These are phyloP conservation scores for Turritopsis dohrnii DNA, from an alignment of 30 jellyfish, hydroid and myxozoan genomes.

Conservation along the genomic window DNA sequence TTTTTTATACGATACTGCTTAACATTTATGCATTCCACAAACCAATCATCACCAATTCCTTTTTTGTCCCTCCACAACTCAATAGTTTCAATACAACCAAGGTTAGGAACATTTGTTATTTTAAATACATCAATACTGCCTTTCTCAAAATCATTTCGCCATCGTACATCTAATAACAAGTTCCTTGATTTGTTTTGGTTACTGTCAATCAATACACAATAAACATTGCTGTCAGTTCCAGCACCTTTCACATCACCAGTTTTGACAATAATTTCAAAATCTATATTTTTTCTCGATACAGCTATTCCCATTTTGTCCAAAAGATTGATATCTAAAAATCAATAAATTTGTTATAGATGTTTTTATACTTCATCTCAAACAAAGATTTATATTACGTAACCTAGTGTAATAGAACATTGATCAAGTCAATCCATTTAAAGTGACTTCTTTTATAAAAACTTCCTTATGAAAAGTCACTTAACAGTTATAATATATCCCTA, in stretches of 20 bases:
- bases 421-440: neutral
- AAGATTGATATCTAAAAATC: neutral
- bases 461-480: no score
- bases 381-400: neutral
- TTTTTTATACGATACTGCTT: slow-evolving; percentile 12
- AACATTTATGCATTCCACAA: slow-evolving; percentile 73
- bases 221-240: slow-evolving; percentile 89
- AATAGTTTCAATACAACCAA: slow-evolving; percentile 42
- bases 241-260: slow-evolving; percentile 98
- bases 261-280: slow-evolving; percentile 66
- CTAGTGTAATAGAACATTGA: neutral
- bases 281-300: slow-evolving; percentile 47
- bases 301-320: slow-evolving; percentile 53
- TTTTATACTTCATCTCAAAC: neutral
- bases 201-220: slow-evolving; percentile 55
- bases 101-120: slow-evolving; percentile 49
- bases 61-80: slow-evolving; percentile 76
- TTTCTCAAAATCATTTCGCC: slow-evolving; percentile 92
- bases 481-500: neutral
- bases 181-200: slow-evolving; percentile 66
- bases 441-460: neutral
- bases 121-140: slow-evolving; percentile 74
- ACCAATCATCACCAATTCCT: slow-evolving; percentile 93
- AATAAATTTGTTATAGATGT: neutral
- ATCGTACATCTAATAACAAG: slow-evolving; percentile 50